Evolutionary conservation across 2,797 vertebrate species (phyloP).

Genomic region (Gymnodraco acuticeps): DNA sequence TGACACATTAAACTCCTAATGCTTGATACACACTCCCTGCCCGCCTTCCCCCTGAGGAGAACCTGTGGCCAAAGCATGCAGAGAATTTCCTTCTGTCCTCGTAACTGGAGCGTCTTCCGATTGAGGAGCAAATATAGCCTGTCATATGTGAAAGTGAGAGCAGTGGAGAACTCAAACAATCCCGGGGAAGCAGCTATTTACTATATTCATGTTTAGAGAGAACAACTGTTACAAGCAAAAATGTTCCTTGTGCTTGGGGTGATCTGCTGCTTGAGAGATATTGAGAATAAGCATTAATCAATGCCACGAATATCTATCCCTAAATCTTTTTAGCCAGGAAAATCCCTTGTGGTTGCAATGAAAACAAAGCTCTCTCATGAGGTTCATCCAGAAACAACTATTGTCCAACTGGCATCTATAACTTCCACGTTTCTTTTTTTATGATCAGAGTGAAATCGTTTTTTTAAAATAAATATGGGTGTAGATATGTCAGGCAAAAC

Average conservation of each 20-base stretch:
- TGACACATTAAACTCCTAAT: constrained; percentile 34
- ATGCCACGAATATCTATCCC: not conserved
- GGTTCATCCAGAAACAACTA: not conserved
- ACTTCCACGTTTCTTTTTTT: not conserved
- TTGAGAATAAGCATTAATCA: not conserved
- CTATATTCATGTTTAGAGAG: not conserved
- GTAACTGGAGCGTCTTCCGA: constrained; percentile 69
- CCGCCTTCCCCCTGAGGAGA: constrained; percentile 52
- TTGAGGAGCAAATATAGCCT: constrained; percentile 72
- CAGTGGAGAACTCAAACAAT: constrained; percentile 42
- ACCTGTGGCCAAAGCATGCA: constrained; percentile 77
- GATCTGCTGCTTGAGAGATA: constrained; percentile 3
- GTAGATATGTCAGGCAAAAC: not conserved
- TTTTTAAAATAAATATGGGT: no score
- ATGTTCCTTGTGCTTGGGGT: not conserved
- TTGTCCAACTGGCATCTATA: not conserved
- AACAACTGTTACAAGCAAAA: constrained; percentile 11
- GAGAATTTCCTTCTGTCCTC: constrained; percentile 77
- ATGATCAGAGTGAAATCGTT: no score
- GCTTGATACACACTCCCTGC: constrained; percentile 33
- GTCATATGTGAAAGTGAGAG: constrained; percentile 62
- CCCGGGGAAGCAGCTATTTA: not conserved
- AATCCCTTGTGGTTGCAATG: constrained; percentile 13
- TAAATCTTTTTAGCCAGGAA: not conserved
- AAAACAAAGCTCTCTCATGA: not conserved